phyloP scores from a whole-genome alignment of 1,140 invertebrate genomes.

The Ceratoteleas bidentatus region DNA sequence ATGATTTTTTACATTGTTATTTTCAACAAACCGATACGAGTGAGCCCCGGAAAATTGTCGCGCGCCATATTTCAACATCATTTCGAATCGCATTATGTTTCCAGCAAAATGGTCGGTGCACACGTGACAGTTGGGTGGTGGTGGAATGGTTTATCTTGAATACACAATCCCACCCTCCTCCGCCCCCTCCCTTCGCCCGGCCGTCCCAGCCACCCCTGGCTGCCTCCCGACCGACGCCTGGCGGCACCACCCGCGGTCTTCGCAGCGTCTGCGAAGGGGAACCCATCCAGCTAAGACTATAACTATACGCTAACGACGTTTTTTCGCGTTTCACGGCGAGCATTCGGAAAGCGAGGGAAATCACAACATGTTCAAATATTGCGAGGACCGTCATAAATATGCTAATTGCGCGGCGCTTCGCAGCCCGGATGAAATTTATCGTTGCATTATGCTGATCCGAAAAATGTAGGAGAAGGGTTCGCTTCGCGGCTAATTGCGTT shows the following conservation, averaged over 20 bases:
- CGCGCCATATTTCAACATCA: conserved; percentile 78
- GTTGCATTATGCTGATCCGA: conserved; percentile 52
- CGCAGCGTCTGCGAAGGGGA: conserved; percentile 71
- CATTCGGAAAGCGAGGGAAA: conserved; percentile 66
- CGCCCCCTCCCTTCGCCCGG: conserved; percentile 31
- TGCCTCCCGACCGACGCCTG: conserved; percentile 75
- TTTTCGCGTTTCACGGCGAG: conserved; percentile 72
- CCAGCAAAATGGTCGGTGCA: conserved; percentile 79
- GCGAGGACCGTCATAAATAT: conserved; percentile 64
- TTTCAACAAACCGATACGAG: too few relatives aligned
- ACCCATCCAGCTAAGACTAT: conserved; percentile 58
- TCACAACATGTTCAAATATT: conserved; percentile 64
- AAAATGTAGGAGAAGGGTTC: conserved; percentile 7
- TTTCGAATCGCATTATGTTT: conserved; percentile 78
- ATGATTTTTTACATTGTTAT: too few relatives aligned
- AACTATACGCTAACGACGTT: conserved; percentile 75
- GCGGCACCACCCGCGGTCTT: conserved; percentile 73
- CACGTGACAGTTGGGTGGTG: conserved; percentile 76
- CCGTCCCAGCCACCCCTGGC: conserved; percentile 65
- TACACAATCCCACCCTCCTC: conserved; percentile 73
- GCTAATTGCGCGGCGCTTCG: conserved; percentile 54
- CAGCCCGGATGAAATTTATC: conserved; percentile 47
- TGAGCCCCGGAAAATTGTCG: conserved; percentile 61
- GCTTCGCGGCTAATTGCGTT: conserved; percentile 21
- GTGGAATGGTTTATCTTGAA: conserved; percentile 80